phyloP scores from a whole-genome alignment of 2,888 invertebrate genomes.

The Bembecia ichneumoniformis region DNA sequence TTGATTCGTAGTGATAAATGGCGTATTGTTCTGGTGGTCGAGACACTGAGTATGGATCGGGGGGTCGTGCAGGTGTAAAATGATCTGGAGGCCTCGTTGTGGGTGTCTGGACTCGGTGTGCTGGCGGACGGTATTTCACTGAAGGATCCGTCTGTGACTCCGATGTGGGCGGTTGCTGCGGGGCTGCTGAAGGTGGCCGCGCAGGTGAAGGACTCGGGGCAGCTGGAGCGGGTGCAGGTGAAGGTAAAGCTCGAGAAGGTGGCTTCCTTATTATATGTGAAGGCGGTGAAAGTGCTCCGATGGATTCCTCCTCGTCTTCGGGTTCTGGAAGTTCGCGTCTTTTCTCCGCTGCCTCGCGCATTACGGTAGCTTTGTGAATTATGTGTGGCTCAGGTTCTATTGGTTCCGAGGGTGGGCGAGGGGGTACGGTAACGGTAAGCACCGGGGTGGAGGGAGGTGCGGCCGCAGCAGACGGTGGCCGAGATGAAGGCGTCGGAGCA shows the following conservation, averaged over 20 bases:
- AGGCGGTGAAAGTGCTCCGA: slow-evolving; percentile 56
- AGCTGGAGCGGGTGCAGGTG: slow-evolving; percentile 52
- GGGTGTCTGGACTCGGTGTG: slow-evolving; percentile 48
- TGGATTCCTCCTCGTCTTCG: slow-evolving; percentile 56
- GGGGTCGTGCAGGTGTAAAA: slow-evolving; percentile 46
- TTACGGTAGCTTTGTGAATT: slow-evolving; percentile 67
- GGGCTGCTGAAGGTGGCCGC: slow-evolving; percentile 6
- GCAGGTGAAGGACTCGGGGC: slow-evolving; percentile 29
- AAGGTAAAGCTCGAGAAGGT: slow-evolving; percentile 35
- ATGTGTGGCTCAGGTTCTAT: slow-evolving; percentile 69
- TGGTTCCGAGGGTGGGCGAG: slow-evolving; percentile 62
- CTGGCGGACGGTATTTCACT: slow-evolving; percentile 34
- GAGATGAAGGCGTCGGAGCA: slow-evolving; percentile 54
- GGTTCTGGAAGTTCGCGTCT: slow-evolving; percentile 56
- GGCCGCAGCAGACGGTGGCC: slow-evolving; percentile 66
- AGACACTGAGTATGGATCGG: slow-evolving; percentile 51
- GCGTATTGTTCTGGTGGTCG: slow-evolving; percentile 51
- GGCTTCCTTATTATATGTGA: slow-evolving; percentile 66
- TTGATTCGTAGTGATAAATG: slow-evolving; percentile 50
- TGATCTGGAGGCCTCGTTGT: slow-evolving; percentile 47
- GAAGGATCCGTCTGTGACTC: slow-evolving; percentile 39
- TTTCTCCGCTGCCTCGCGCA: slow-evolving; percentile 66
- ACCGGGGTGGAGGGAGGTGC: slow-evolving; percentile 39
- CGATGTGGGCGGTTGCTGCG: slow-evolving; percentile 23
- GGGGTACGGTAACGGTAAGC: slow-evolving; percentile 44